phyloP scores from a whole-genome alignment of 2,113 vertebrate species.

The Chaetodon auriga region DNA sequence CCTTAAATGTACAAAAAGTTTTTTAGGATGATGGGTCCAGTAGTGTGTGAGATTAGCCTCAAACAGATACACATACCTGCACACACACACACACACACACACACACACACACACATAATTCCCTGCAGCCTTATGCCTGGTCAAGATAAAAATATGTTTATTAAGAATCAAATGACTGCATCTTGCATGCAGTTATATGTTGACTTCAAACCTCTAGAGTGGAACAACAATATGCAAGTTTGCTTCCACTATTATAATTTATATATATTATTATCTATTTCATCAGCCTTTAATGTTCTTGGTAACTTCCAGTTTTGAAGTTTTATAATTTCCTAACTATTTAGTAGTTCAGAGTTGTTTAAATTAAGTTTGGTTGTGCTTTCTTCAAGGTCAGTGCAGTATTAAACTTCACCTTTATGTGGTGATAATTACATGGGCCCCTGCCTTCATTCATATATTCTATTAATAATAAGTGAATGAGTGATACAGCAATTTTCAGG shows the following conservation, averaged over 20 bases:
- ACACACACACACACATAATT: too few species aligned
- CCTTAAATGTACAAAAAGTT: too few species aligned
- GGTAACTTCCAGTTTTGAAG: neutral
- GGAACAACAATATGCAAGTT: neutral
- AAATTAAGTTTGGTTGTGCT: neutral
- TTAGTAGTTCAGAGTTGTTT: neutral
- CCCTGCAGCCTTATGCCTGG: too few species aligned
- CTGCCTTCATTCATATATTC: constrained; percentile 25
- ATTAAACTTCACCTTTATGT: constrained; percentile 8
- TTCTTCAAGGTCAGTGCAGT: constrained; percentile 31
- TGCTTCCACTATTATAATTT: too few species aligned
- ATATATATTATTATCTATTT: neutral
- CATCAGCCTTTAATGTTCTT: neutral
- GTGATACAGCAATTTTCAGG: constrained; percentile 12
- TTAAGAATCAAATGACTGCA: too few species aligned
- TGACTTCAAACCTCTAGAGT: too few species aligned
- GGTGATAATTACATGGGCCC: constrained; percentile 31
- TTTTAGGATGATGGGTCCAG: too few species aligned
- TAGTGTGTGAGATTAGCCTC: too few species aligned
- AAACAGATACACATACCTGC: too few species aligned
- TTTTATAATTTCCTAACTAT: neutral
- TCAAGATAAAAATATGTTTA: too few species aligned
- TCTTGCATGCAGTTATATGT: too few species aligned
- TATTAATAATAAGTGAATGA: constrained; percentile 31
- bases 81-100: too few species aligned